These are phyloP conservation scores for Macaria notata DNA, from an alignment of 2,888 invertebrate species.

Conservation along the genomic window DNA sequence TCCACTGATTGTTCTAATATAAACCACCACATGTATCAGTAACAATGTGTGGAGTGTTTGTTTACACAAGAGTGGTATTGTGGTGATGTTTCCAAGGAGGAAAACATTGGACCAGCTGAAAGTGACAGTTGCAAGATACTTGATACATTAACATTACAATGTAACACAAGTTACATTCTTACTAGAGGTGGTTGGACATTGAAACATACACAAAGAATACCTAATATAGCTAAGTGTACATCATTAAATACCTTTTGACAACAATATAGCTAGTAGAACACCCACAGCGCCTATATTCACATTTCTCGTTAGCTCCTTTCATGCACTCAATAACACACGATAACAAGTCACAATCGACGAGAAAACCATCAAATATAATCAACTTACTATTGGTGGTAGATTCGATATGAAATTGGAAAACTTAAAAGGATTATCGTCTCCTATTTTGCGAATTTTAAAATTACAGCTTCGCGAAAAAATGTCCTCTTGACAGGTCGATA, in stretches of 20 bases:
- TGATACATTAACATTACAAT: constrained; percentile 12
- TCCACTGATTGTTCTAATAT: not conserved
- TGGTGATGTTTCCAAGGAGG: constrained; percentile 2
- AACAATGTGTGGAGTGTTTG: constrained; percentile 3
- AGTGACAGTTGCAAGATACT: constrained; percentile 16
- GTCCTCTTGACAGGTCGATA: constrained; percentile 81
- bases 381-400: constrained; percentile 80
- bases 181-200: not conserved
- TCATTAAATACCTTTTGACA: too few species aligned
- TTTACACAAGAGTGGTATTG: constrained; percentile 5
- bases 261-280: too few species aligned
- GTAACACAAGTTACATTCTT: constrained; percentile 10
- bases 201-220: not conserved
- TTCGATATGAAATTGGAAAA: constrained; percentile 81
- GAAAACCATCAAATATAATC: constrained; percentile 4
- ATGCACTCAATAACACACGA: too few species aligned
- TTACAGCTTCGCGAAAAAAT: constrained; percentile 73
- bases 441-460: constrained; percentile 79
- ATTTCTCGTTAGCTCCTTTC: too few species aligned
- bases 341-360: constrained; percentile 12
- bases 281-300: too few species aligned
- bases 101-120: constrained; percentile 23
- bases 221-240: not conserved
- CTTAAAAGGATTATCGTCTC: constrained; percentile 80
- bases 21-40: not conserved